Evolutionary conservation across 1,140 invertebrate genomes (phyloP), one percentile per base, ranked within the genome.

Genomic region (Paraescarpia echinospica): DNA sequence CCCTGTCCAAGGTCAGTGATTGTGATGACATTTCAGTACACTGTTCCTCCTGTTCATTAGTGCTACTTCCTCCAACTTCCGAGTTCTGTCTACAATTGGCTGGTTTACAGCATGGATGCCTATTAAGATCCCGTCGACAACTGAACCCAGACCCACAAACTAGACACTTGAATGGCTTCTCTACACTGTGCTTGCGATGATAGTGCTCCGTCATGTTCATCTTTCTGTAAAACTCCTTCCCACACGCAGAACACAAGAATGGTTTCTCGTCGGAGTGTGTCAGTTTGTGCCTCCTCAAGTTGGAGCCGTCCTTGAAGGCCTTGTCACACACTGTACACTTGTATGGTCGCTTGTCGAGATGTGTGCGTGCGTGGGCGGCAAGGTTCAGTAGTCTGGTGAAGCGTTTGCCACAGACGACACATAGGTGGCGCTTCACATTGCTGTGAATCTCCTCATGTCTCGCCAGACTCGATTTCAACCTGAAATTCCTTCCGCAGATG

Each of bases 211-310:
- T 77, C 59, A 77, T 12, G 59, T 77, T 18, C 2, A 77, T 18
- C 59, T 77, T 77, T 77, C 59, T 18, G 27, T 77, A 77, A 77
- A 77, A 77, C 59, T 18, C 59, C 27, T 77, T 77, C 59, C 59
- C 59, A 27, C 59, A 77, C 22, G 59, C 59, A 18, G 59, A 12
- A 77, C 59, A 77, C 59, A 77, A 77, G 59, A 77, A 77, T 2
- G 59, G 59, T 77, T 77, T 77, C 22, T 77, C 89, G 27, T 90
- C 89, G 0, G 35, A 34, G 35, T 90, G 89, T 12, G 89, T 90
- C 89, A 90, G 89, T 35, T 34, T 90, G n/a, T 90, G 89, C 27
- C 35, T 90, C n/a, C 35, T 90, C 89, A 90, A 33, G 89, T 34
- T 34, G 1, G 33, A 90, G 6, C 34, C 89, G 33, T 35, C 89